These are phyloP conservation scores for Phyllostomus discolor DNA, from an alignment of 2,113 vertebrate genomes.

Conservation along the genomic window DNA sequence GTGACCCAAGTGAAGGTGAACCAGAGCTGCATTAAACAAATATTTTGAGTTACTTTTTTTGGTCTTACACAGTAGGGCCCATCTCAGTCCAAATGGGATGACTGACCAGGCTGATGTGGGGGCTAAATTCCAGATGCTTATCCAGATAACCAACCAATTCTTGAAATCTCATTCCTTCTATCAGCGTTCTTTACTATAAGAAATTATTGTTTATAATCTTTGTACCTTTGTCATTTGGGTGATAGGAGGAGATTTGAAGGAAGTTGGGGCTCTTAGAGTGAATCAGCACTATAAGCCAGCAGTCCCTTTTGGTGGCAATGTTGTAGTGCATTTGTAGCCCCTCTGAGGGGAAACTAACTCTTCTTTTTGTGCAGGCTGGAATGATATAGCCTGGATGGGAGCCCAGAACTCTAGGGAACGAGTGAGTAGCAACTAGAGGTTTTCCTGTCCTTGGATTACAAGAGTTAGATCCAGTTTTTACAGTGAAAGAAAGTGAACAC, in stretches of 20 bases:
- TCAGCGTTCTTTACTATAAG: not conserved
- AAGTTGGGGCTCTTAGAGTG: not conserved
- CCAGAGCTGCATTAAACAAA: constrained; percentile 52
- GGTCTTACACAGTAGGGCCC: not conserved
- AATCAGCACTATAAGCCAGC: not conserved
- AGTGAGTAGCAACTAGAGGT: constrained; percentile 21
- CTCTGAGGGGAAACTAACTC: not conserved
- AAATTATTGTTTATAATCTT: constrained; percentile 20
- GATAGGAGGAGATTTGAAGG: not conserved
- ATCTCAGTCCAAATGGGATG: not conserved
- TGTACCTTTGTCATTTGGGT: not conserved
- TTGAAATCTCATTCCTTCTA: constrained; percentile 1
- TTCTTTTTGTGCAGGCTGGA: not conserved
- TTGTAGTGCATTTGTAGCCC: not conserved
- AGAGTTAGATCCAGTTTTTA: not conserved
- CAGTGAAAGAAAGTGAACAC: not conserved
- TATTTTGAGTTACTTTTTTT: constrained; percentile 30
- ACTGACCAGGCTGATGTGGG: not conserved
- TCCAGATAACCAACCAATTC: constrained; percentile 12
- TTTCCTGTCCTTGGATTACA: constrained; percentile 4
- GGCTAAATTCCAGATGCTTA: not conserved
- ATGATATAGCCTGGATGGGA: not conserved
- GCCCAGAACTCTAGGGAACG: not conserved
- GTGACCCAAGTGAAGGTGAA: constrained; percentile 41
- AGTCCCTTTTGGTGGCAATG: not conserved